phyloP scores from a whole-genome alignment of 1,140 invertebrate species.

The Nylanderia fulva region DNA sequence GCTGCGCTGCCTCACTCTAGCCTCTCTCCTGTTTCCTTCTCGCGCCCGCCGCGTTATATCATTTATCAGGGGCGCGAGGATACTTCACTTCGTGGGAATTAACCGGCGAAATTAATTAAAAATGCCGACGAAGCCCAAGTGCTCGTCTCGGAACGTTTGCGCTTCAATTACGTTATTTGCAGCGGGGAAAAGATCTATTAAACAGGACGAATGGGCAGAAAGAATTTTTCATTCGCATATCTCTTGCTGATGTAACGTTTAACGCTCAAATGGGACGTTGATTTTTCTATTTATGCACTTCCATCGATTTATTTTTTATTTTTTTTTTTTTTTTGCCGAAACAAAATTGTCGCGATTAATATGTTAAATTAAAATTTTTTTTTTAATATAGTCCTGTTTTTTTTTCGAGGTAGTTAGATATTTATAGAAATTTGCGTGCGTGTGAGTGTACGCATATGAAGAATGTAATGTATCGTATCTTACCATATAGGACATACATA shows the following conservation, averaged over 20 bases:
- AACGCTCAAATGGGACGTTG: neutral
- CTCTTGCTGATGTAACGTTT: neutral
- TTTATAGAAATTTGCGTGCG: neutral
- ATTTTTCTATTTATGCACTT: neutral
- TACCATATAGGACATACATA: neutral
- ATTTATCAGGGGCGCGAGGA: slow-evolving; percentile 20
- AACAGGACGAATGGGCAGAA: neutral
- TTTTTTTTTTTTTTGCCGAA: too few species aligned
- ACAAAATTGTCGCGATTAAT: neutral
- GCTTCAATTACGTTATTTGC: slow-evolving; percentile 44
- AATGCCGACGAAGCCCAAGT: slow-evolving; percentile 5
- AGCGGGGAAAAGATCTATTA: slow-evolving; percentile 11
- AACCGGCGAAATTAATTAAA: slow-evolving; percentile 53
- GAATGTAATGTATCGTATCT: neutral
- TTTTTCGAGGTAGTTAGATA: too few species aligned
- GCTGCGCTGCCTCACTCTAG: slow-evolving; percentile 19
- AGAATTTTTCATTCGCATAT: slow-evolving; percentile 19
- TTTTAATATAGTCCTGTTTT: too few species aligned
- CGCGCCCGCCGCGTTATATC: slow-evolving; percentile 15
- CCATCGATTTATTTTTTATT: too few species aligned
- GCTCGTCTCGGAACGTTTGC: slow-evolving; percentile 6
- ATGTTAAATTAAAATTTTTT: neutral
- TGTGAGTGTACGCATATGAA: neutral
- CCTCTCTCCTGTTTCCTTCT: slow-evolving; percentile 24
- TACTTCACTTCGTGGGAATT: slow-evolving; percentile 19